Base-by-base conservation (phyloP, 2,797 vertebrate species). In the Molossus molossus region DNA sequence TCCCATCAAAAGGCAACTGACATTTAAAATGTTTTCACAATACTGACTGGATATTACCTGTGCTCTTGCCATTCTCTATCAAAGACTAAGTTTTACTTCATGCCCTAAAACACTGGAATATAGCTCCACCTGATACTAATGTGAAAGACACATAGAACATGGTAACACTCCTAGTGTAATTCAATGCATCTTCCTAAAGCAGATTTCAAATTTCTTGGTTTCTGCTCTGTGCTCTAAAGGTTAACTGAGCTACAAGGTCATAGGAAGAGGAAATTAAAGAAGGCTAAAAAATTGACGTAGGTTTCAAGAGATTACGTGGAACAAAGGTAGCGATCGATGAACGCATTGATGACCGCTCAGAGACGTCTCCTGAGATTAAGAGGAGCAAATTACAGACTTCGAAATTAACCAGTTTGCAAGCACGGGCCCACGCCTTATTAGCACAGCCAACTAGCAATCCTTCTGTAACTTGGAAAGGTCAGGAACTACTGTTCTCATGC, bases 241-340 rank as follows among this genome's bases (percentile, higher is more conserved):
- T 81, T 57, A 72, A 64, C 12, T 57, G 40, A 94, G 37, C 40
- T 85, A 67, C 11, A 69, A n/a, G 27, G 25, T 20, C 73, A 81
- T 14, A 64, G 37, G 76, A 45, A 92, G 27, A 90, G 25, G 69
- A 91, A 82, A 94, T 83, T 53, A 92, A 94, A 58, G 40, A 86
- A 90, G 20, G 21, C 27, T 81, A 62, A 83, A 87, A 10, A 84
- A 69, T 21, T 58, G 25, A 88, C 37, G 14, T 27, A 4, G n/a
- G 21, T 67, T 73, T 86, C 57, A 91, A 87, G 70, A 93, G n/a
- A 9, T 69, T 88, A 27, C 18, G 25, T 17, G 20, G 14, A 87
- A 94, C 85, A 90, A 53, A 76, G 37, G 21, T 20, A 83, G 15
- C 11, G 85, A 50, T 67, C 75, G 45, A 50, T 69, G 17, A 91